Conservation (phyloP, 23 tunicate genomes). For the Styela plicata region DNA sequence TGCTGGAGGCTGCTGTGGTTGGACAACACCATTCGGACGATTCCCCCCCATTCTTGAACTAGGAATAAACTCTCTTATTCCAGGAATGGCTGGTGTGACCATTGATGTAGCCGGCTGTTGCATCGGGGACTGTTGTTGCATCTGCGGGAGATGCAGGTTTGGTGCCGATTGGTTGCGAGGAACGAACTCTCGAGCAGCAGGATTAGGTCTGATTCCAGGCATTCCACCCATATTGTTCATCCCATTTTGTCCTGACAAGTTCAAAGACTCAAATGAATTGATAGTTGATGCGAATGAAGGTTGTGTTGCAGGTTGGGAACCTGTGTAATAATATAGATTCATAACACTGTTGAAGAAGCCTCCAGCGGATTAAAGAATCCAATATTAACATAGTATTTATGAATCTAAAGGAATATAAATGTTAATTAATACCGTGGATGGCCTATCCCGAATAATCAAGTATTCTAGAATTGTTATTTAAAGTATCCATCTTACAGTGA, state of each 20-base stretch:
- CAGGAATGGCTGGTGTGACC: slow-evolving; percentile 9
- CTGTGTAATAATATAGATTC: slow-evolving; percentile 51
- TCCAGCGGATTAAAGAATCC: no score
- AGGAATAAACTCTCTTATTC: slow-evolving; percentile 29
- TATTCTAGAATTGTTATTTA: no score
- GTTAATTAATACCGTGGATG: no score
- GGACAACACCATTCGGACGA: slow-evolving; percentile 21
- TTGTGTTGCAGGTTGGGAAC: slow-evolving; percentile 3
- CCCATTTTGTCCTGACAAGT: slow-evolving; percentile 31
- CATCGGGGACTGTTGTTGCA: neutral
- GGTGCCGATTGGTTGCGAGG: slow-evolving; percentile 89
- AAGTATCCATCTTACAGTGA: no score
- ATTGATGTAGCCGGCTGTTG: neutral
- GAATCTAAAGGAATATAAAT: no score
- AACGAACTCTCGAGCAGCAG: slow-evolving; percentile 68
- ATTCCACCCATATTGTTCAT: neutral
- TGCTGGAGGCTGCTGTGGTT: slow-evolving; percentile 17
- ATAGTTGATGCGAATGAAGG: slow-evolving; percentile 24
- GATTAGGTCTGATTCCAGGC: slow-evolving; percentile 48
- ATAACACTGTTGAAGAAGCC: no score
- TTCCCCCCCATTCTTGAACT: slow-evolving; percentile 5
- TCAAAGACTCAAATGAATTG: slow-evolving; percentile 44
- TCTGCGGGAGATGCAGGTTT: slow-evolving; percentile 38
- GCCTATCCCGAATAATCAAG: no score
- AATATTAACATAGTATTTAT: no score